A percentile compares a stretch with the other conserved stretches of the same genome.
phyloP scores from a whole-genome alignment of 2,888 invertebrate genomes.

The Saturnia pavonia region DNA sequence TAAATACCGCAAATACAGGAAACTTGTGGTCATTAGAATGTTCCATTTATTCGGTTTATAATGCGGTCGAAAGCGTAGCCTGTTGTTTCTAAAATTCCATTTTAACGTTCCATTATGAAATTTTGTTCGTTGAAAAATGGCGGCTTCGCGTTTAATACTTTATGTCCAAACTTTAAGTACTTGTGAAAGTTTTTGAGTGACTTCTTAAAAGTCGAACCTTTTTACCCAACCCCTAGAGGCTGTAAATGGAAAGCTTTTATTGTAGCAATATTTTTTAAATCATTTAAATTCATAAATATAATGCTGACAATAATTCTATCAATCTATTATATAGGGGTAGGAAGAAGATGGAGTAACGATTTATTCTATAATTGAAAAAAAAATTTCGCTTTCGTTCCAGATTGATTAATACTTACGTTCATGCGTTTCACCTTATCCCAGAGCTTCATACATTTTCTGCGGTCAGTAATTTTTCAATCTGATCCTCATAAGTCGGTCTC shows the following conservation, averaged over 20 bases:
- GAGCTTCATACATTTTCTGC: too few relatives aligned
- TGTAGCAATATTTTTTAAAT: constrained; percentile 1
- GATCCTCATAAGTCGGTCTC: too few relatives aligned
- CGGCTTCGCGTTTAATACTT: constrained; percentile 6
- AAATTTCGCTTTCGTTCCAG: too few relatives aligned
- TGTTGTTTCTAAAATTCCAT: background rate
- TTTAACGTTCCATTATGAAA: constrained; percentile 12
- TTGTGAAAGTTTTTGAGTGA: constrained; percentile 11
- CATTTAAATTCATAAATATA: background rate
- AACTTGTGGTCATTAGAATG: background rate
- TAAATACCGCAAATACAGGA: background rate
- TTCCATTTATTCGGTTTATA: background rate
- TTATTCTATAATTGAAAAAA: too few relatives aligned
- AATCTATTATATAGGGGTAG: too few relatives aligned
- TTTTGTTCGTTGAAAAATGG: constrained; percentile 3
- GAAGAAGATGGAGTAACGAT: too few relatives aligned
- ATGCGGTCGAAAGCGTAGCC: background rate
- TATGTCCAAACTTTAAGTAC: constrained; percentile 12
- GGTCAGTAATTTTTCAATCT: too few relatives aligned
- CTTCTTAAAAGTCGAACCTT: constrained; percentile 14
- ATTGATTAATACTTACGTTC: too few relatives aligned
- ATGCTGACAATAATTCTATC: too few relatives aligned
- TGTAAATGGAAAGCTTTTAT: constrained; percentile 7
- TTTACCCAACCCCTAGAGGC: constrained; percentile 2
- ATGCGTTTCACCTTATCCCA: too few relatives aligned